Evolutionary conservation across 2,797 vertebrate species (phyloP).

Genomic region (Percopsis omiscomaycus): DNA sequence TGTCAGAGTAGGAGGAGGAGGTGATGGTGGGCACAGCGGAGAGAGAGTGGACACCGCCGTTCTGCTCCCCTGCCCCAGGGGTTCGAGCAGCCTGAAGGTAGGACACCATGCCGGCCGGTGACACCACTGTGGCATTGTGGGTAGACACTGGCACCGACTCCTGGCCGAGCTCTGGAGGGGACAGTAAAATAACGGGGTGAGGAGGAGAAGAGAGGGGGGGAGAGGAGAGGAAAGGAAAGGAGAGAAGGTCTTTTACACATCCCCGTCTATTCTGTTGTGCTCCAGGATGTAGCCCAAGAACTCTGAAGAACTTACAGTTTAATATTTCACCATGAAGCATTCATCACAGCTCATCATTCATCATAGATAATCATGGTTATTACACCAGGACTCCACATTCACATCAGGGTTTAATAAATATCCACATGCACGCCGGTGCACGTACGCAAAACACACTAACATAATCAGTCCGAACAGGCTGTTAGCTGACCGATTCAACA

Average conservation of each 20-base stretch:
- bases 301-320: neutral
- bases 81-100: slow-evolving; percentile 80
- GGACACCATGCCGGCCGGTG: slow-evolving; percentile 79
- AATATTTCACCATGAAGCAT: slow-evolving; percentile 39
- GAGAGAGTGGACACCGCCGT: slow-evolving; percentile 40
- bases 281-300: no score
- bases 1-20: slow-evolving; percentile 69
- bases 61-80: slow-evolving; percentile 66
- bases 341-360: slow-evolving; percentile 41
- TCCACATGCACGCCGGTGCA: slow-evolving; percentile 26
- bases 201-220: neutral
- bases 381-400: slow-evolving; percentile 32
- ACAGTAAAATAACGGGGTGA: neutral
- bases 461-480: slow-evolving; percentile 50
- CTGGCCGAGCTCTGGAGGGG: slow-evolving; percentile 68
- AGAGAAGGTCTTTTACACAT: slow-evolving; percentile 27
- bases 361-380: slow-evolving; percentile 58
- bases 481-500: slow-evolving; percentile 51
- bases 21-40: slow-evolving; percentile 46
- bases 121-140: slow-evolving; percentile 68
- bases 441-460: slow-evolving; percentile 45
- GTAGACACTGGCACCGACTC: slow-evolving; percentile 72
- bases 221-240: neutral
- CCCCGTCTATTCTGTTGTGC: slow-evolving; percentile 24
- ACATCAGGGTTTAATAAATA: slow-evolving; percentile 60